Conservation (phyloP, 30 jellyfish, hydroid and myxozoan species). For the Aurelia coerulea region DNA sequence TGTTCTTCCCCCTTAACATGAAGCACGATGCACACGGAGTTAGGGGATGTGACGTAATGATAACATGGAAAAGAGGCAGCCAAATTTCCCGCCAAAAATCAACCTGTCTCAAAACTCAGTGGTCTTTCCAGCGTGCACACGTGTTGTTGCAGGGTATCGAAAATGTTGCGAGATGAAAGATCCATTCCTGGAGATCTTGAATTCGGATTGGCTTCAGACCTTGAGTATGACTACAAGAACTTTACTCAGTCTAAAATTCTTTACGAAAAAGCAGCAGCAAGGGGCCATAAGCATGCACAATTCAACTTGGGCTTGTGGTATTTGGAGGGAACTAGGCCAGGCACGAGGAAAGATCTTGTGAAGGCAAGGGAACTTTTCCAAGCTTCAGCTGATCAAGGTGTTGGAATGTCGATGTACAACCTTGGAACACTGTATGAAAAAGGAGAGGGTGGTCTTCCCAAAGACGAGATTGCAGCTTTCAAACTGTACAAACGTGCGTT, state of each 20-base stretch:
- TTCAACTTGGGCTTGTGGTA: conserved; percentile 48
- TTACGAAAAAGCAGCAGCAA: conserved; percentile 10
- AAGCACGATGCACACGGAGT: no score
- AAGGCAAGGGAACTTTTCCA: conserved; percentile 37
- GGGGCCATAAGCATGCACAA: conserved; percentile 35
- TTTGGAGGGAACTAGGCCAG: conserved; percentile 53
- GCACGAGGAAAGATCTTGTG: conserved; percentile 25
- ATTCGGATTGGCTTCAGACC: conserved; percentile 17
- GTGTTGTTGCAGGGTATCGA: background rate
- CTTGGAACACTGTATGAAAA: conserved; percentile 34
- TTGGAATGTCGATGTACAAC: conserved; percentile 29
- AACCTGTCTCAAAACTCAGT: no score
- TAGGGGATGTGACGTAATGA: no score
- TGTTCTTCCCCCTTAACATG: no score
- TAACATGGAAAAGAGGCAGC: no score
- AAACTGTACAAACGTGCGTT: conserved; percentile 25
- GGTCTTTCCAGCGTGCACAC: no score
- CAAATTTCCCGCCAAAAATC: no score
- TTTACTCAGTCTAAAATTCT: background rate
- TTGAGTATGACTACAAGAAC: background rate
- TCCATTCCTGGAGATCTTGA: conserved; percentile 3
- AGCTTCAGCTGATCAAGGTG: conserved; percentile 24
- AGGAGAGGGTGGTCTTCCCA: conserved; percentile 28
- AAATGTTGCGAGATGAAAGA: background rate
- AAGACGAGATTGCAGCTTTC: conserved; percentile 20